Evolutionary conservation across 2,888 invertebrate genomes (phyloP), one percentile per base, ranked within the genome.

Genomic region (Pammene fasciana): DNA sequence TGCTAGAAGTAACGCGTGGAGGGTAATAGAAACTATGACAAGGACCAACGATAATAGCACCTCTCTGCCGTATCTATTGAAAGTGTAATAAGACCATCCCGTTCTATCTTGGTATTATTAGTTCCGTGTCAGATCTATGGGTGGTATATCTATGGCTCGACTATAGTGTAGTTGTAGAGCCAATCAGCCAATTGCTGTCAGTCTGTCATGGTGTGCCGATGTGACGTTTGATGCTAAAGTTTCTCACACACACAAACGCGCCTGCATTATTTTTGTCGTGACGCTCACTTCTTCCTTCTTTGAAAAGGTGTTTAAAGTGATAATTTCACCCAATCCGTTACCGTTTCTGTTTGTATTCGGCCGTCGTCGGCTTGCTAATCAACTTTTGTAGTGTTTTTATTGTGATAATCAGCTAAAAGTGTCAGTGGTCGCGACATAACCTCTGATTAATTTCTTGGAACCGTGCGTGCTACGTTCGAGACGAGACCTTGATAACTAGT

Each of bases 401-500:
- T 70, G 68, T 70, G 50, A 64, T 59, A 54, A 65, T 55, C 11
- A 64, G 43, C 50, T 71, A 75, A 81, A 70, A 83, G 82, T 85
- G 82, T 79, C 77, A 78, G 74, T 78, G 78, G 81, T 81, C 76
- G 80, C 81, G 80, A 71, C 52, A 82, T 85, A 88, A 86, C 87
- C 86, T 87, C 88, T 87, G 88, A 83, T 76, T 74, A 80, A 83
- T 81, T 90, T 91, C 89, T 88, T 87, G 89, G 90, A 90, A 90
- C 80, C 83, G 86, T 86, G 84, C 85, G 83, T 82, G 86, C 85
- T 85, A 84, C 83, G 86, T 82, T 84, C 85, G 88, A 87, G 88
- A 85, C 89, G 83, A 91, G 93, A 92, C 93, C 93, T 93, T 93
- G 93, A 93, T 92, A 92, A 91, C 90, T 92, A 85, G 93, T 92